Base-by-base conservation (phyloP, 1,140 invertebrate genomes). In the Lutraria rhynchaena region DNA sequence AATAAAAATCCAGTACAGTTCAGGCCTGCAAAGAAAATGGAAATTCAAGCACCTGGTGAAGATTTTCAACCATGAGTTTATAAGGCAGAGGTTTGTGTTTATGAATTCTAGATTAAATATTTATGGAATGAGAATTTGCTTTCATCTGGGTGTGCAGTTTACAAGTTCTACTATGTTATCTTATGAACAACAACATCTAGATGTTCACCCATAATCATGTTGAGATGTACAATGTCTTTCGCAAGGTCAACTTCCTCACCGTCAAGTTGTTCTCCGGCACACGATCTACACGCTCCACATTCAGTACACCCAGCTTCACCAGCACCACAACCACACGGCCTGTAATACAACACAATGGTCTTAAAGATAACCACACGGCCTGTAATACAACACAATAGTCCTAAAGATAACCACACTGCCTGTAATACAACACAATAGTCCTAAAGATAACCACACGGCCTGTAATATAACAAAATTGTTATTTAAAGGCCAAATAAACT, bases 331-430 rank as follows among this genome's bases (percentile, higher is more conserved):
- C 97, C 97, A 93, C 98, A 99, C 88, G 96, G 95, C 86, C 97
- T 98, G 71, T 49, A 85, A 29, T 9, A n/a, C 70, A 46, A 44
- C 4, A 22, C 51, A 55, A 5, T 55, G 5, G n/a, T n/a, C n/a
- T n/a, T n/a, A n/a, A n/a, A n/a, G n/a, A 94, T 98, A 99, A 1
- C 97, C 97, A 93, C 98, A 99, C 88, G 96, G 95, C 86, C 97
- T 98, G 71, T 49, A 85, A 29, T 9, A n/a, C 70, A 46, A 44
- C 4, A 22, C 51, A 55, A 5, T 55, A 19, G n/a, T n/a, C n/a
- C n/a, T n/a, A n/a, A n/a, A n/a, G n/a, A 94, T 98, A 99, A 1
- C 97, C 97, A 93, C 98, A 99, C 88, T 96, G 95, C 86, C 97
- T 98, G 71, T 49, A 85, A 29, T 9, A n/a, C 70, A 46, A 44